Evolutionary conservation across 2,113 vertebrate species (phyloP).

Genomic region (Recurvirostra avosetta): DNA sequence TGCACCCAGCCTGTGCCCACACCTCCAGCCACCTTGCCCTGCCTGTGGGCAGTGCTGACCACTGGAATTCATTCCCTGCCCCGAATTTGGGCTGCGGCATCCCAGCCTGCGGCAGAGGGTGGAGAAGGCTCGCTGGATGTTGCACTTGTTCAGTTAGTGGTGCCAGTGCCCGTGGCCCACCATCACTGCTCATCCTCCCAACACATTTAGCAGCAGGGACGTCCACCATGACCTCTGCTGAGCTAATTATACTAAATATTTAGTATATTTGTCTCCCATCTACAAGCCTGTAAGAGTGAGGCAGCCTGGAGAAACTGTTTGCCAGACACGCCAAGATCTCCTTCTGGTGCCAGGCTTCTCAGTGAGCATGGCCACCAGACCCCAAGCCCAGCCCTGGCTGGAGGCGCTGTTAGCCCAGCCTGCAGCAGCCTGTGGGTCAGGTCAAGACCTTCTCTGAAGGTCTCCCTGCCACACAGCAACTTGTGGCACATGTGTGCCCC

Average conservation of each 20-base stretch:
- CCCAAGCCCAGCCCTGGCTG: not conserved
- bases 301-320: not conserved
- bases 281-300: not conserved
- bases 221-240: not conserved
- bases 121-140: not conserved
- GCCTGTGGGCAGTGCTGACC: not conserved
- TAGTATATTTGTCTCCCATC: not conserved
- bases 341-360: not conserved
- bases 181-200: not conserved
- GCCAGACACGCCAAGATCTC: not conserved
- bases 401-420: not conserved
- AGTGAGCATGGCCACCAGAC: accelerated
- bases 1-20: not conserved
- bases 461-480: not conserved
- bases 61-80: not conserved
- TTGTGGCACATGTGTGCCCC: accelerated
- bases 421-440: not conserved
- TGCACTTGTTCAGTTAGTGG: not conserved
- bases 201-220: not conserved
- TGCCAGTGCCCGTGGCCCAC: not conserved
- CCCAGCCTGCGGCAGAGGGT: not conserved
- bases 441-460: not conserved
- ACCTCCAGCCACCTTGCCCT: not conserved
- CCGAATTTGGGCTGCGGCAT: not conserved
- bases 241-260: not conserved